phyloP scores from a whole-genome alignment of 2,113 vertebrate species.

The Crocuta crocuta region DNA sequence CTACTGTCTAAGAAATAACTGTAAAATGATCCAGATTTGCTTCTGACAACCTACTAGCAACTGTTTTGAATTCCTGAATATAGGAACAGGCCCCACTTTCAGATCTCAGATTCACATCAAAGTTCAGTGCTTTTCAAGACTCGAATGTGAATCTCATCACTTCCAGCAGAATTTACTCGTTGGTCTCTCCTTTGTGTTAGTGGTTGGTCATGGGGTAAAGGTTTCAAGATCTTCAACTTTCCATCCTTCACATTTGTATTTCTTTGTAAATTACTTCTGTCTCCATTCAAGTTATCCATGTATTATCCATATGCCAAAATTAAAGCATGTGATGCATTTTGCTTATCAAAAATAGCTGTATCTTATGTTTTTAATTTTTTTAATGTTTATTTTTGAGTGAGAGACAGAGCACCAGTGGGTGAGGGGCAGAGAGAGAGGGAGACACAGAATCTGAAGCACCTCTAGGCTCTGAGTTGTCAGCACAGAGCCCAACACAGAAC shows the following conservation, averaged over 20 bases:
- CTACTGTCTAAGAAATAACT: not conserved
- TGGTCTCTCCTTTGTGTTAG: not conserved
- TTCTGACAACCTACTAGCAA: not conserved
- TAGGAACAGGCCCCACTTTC: not conserved
- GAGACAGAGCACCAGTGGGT: too few relatives aligned
- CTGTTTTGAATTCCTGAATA: not conserved
- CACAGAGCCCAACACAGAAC: too few relatives aligned
- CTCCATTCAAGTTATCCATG: not conserved
- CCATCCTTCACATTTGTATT: not conserved
- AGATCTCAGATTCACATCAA: not conserved
- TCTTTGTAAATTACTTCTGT: not conserved
- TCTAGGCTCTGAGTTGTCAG: too few relatives aligned
- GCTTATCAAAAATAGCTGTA: not conserved
- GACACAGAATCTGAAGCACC: too few relatives aligned
- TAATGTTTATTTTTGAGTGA: not conserved
- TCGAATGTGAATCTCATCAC: not conserved
- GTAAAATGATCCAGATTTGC: not conserved
- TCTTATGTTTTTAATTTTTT: too few relatives aligned
- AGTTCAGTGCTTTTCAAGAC: not conserved
- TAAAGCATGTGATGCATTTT: not conserved
- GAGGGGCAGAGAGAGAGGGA: too few relatives aligned
- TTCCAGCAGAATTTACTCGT: not conserved
- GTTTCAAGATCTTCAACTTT: not conserved
- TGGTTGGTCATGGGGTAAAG: not conserved
- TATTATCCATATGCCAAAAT: accelerated